phyloP scores from a whole-genome alignment of 2,888 invertebrate genomes.

The Flexamia atlantica region DNA sequence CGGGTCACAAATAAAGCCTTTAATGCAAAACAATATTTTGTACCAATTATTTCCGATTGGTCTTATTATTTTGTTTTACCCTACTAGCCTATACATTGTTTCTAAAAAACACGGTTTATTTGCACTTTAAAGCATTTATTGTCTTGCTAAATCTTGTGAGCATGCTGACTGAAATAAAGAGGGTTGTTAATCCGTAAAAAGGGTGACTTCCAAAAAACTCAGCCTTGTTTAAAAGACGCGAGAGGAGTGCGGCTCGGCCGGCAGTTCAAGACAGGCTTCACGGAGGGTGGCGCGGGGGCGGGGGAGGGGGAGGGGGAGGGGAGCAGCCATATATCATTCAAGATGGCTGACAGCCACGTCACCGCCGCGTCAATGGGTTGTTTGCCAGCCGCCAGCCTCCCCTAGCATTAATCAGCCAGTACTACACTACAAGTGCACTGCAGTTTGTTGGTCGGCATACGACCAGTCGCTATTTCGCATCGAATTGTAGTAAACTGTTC shows the following conservation, averaged over 20 bases:
- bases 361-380: constrained; percentile 67
- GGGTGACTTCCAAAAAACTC: background rate
- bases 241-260: constrained; percentile 6
- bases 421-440: constrained; percentile 26
- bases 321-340: constrained; percentile 69
- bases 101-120: too few species aligned
- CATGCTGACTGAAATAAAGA: too few species aligned
- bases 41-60: too few species aligned
- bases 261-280: constrained; percentile 63
- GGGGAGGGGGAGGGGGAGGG: constrained; percentile 4
- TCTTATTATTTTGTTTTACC: too few species aligned
- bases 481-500: too few species aligned
- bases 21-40: too few species aligned
- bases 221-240: background rate
- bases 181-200: background rate
- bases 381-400: constrained; percentile 64
- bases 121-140: too few species aligned
- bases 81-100: too few species aligned
- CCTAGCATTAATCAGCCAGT: constrained; percentile 38
- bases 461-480: background rate
- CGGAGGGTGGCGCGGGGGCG: background rate
- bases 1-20: too few species aligned
- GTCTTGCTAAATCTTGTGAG: too few species aligned
- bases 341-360: constrained; percentile 69
- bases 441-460: background rate